Conservation (phyloP, 2,113 vertebrate species). For the Seriola aureovittata region DNA sequence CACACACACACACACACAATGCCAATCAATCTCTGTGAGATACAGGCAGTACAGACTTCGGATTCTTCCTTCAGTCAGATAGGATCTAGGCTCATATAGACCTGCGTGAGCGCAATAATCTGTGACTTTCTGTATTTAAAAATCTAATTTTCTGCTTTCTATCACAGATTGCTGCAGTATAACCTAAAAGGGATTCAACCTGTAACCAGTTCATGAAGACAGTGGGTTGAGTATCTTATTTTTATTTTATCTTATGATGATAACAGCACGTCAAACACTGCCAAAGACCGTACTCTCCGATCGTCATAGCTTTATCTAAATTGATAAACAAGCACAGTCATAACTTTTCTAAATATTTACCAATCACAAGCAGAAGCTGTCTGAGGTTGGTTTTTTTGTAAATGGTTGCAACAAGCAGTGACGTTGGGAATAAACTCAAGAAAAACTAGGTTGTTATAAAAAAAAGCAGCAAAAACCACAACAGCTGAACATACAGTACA, state of each 20-base stretch:
- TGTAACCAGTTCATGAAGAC: background rate
- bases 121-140: background rate
- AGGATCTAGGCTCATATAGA: background rate
- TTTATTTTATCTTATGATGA: no score
- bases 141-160: background rate
- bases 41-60: conserved; percentile 30
- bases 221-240: no score
- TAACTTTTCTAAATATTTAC: background rate
- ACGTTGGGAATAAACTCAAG: background rate
- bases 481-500: background rate
- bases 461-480: background rate
- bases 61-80: conserved; percentile 9
- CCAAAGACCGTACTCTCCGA: background rate
- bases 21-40: conserved; percentile 52
- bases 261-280: background rate
- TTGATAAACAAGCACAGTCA: conserved; percentile 2
- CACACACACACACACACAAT: conserved; percentile 50
- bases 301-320: background rate
- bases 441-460: background rate
- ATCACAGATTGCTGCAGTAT: background rate
- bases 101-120: background rate
- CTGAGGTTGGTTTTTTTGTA: background rate
- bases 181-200: background rate
- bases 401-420: background rate
- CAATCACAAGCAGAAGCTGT: background rate